Evolutionary conservation across 2,797 vertebrate species (phyloP).

Genomic region (Cottoperca gobio): DNA sequence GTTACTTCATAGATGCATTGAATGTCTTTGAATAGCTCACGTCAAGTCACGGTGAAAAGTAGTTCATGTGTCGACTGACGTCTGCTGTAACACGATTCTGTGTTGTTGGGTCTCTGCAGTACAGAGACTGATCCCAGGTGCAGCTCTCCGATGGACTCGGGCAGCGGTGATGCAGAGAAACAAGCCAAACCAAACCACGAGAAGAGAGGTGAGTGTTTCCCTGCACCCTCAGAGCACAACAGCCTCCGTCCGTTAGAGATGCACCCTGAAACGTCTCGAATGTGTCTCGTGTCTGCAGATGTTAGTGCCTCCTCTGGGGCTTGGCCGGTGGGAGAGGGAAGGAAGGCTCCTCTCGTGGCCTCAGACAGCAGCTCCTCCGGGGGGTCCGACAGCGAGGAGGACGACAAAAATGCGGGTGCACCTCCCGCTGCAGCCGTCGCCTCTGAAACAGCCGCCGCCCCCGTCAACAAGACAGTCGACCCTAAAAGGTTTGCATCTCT

Average conservation of each 20-base stretch:
- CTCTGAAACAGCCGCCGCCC: slow-evolving; percentile 64
- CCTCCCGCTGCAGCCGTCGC: slow-evolving; percentile 27
- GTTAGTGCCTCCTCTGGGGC: slow-evolving; percentile 70
- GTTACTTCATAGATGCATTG: background rate
- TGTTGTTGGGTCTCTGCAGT: slow-evolving; percentile 69
- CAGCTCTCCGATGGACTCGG: slow-evolving; percentile 86
- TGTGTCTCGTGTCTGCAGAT: slow-evolving; percentile 69
- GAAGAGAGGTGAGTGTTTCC: slow-evolving; percentile 81
- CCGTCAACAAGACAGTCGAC: slow-evolving; percentile 78
- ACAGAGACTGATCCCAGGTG: slow-evolving; percentile 87
- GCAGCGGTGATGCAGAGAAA: slow-evolving; percentile 55
- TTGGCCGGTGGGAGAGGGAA: slow-evolving; percentile 80
- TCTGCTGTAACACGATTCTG: background rate
- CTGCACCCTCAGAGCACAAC: background rate
- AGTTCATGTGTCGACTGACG: background rate
- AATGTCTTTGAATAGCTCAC: background rate
- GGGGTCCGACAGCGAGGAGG: slow-evolving; percentile 88
- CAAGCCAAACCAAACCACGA: slow-evolving; percentile 81
- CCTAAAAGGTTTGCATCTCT: slow-evolving; percentile 72
- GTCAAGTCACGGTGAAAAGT: background rate
- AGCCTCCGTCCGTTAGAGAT: background rate
- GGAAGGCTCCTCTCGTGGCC: slow-evolving; percentile 84
- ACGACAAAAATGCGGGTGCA: slow-evolving; percentile 74
- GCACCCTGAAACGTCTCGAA: no score
- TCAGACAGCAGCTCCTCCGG: slow-evolving; percentile 91